A percentile compares a stretch with the other conserved stretches of the same genome.
These are phyloP conservation scores for Turritopsis dohrnii DNA, from an alignment of 30 jellyfish, hydroid and myxozoan species.

Conservation along the genomic window DNA sequence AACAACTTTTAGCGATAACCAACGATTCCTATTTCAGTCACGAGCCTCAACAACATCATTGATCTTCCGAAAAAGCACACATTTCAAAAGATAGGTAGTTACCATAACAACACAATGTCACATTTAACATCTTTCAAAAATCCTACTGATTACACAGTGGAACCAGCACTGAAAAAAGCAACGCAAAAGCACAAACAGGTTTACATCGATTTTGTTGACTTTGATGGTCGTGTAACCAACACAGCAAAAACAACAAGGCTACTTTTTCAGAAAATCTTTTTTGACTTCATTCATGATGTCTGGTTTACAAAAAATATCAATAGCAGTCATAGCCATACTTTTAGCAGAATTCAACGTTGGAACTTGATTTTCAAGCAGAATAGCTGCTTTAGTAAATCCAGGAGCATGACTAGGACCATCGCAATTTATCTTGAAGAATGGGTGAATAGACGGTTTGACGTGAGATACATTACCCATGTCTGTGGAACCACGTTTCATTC, in stretches of 20 bases:
- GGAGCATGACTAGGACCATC: slow-evolving; percentile 10
- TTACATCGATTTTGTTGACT: background rate
- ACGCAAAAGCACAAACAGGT: background rate
- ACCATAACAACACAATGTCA: background rate
- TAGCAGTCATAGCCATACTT: slow-evolving; percentile 43
- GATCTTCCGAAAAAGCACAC: background rate
- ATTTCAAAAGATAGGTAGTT: background rate
- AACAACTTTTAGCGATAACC: background rate
- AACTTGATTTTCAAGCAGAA: background rate
- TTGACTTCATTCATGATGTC: background rate
- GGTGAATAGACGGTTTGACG: slow-evolving; percentile 36
- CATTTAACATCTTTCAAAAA: background rate
- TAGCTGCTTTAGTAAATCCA: slow-evolving; percentile 30
- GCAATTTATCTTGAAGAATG: background rate
- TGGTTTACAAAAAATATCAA: slow-evolving; percentile 20
- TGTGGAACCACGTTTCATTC: slow-evolving; percentile 20
- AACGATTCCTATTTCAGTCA: background rate
- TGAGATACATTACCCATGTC: slow-evolving; percentile 41
- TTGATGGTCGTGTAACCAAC: background rate
- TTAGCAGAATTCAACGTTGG: slow-evolving; percentile 33
- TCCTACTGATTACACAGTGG: too few relatives aligned
- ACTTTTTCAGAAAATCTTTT: background rate
- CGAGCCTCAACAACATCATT: too few relatives aligned
- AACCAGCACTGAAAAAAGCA: background rate
- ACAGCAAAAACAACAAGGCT: background rate